phyloP scores from a whole-genome alignment of 1,140 invertebrate species.

The Drosophila bocqueti region DNA sequence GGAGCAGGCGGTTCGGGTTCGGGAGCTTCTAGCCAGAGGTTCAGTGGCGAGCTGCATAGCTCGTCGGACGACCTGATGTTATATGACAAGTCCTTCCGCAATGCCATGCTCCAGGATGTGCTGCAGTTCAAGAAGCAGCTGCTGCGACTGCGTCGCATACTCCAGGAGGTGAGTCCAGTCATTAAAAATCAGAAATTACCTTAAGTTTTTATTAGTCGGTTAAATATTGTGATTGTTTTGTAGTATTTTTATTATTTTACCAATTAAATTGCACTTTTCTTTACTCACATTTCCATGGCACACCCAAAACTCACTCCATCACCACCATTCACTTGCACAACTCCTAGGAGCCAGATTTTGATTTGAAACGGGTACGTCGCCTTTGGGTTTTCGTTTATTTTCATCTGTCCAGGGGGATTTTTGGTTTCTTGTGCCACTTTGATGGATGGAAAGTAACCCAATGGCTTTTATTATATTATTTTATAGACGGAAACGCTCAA shows the following conservation, averaged over 20 bases:
- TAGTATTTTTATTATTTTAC: constrained; percentile 19
- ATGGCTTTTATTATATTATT: constrained; percentile 5
- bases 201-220: too few relatives aligned
- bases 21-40: constrained; percentile 29
- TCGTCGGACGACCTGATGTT: constrained; percentile 85
- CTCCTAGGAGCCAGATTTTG: constrained; percentile 63
- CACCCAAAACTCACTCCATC: constrained; percentile 19
- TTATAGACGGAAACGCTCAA: constrained; percentile 92
- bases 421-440: too few relatives aligned
- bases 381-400: constrained; percentile 20
- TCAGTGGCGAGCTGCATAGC: constrained; percentile 72
- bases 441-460: constrained; percentile 20
- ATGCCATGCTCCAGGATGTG: constrained; percentile 88
- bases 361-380: constrained; percentile 68
- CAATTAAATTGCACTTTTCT: constrained; percentile 18
- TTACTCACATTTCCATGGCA: constrained; percentile 43
- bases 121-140: constrained; percentile 89
- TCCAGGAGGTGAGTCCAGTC: constrained; percentile 87
- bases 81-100: constrained; percentile 84
- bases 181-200: not conserved
- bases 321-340: constrained; percentile 37
- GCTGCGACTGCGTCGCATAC: constrained; percentile 87
- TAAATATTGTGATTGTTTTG: not conserved
- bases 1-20: constrained; percentile 11
- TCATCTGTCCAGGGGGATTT: not conserved